These are phyloP conservation scores for Pristionchus maxplancki DNA, from an alignment of 2,888 invertebrate species.

Conservation along the genomic window DNA sequence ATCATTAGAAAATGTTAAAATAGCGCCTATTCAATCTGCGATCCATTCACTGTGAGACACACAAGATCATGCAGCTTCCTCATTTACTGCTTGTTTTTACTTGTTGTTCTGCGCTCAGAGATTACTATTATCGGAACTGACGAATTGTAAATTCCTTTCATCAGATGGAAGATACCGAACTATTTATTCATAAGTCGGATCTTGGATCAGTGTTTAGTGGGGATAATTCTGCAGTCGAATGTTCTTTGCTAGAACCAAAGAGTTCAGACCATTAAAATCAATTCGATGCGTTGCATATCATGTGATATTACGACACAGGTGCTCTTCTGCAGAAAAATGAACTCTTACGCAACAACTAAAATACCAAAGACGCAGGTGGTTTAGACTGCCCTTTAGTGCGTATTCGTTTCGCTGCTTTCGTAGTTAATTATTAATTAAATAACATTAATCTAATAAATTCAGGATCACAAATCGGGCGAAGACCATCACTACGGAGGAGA, in stretches of 20 bases:
- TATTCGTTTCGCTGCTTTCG: background rate
- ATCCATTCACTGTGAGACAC: no score
- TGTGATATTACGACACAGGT: background rate
- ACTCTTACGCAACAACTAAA: background rate
- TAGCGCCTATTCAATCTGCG: no score
- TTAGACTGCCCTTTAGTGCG: background rate
- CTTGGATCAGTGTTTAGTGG: background rate
- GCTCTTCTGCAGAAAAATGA: background rate
- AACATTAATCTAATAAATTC: background rate
- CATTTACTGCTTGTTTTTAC: no score
- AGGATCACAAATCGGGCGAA: slow-evolving; percentile 12
- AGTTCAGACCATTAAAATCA: background rate
- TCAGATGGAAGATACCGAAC: background rate
- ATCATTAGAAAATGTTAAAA: no score
- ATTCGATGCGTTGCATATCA: background rate
- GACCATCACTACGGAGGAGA: slow-evolving; percentile 33
- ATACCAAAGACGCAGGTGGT: background rate
- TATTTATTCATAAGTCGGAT: background rate
- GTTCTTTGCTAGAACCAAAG: background rate
- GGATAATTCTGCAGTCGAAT: background rate
- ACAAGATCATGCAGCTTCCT: no score
- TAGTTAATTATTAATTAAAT: background rate
- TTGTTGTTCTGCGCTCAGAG: background rate
- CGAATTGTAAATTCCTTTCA: background rate
- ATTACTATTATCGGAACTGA: background rate